Conservation (phyloP, 2,888 invertebrate species). For the Tetheella fluctuosa region DNA sequence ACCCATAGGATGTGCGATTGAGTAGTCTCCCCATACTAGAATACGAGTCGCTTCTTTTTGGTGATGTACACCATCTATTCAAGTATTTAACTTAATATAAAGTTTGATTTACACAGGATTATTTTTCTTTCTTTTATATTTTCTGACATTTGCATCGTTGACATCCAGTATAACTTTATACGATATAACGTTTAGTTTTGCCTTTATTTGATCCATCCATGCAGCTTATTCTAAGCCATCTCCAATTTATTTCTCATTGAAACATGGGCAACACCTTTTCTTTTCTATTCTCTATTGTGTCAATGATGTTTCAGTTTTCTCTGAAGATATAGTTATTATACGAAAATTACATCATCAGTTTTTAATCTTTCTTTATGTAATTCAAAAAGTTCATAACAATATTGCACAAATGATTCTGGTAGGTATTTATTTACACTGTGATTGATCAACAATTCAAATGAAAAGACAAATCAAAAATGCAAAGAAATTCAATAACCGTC, state of each 20-base stretch:
- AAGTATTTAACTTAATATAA: conserved; percentile 16
- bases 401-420: conserved; percentile 12
- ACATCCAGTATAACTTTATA: too few relatives aligned
- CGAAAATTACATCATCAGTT: too few relatives aligned
- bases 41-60: conserved; percentile 48
- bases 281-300: background rate
- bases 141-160: too few relatives aligned
- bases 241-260: too few relatives aligned
- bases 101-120: background rate
- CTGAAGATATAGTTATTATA: too few relatives aligned
- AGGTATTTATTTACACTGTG: conserved; percentile 38
- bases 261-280: too few relatives aligned
- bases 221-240: too few relatives aligned
- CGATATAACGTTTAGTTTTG: too few relatives aligned
- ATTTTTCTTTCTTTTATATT: too few relatives aligned
- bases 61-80: conserved; percentile 49
- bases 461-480: conserved; percentile 75
- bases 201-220: too few relatives aligned
- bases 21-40: conserved; percentile 48
- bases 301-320: background rate
- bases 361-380: background rate
- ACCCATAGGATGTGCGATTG: conserved; percentile 67
- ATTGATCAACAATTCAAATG: conserved; percentile 61
- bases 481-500: conserved; percentile 80
- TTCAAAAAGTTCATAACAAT: background rate